phyloP scores from a whole-genome alignment of 2,888 invertebrate genomes.

The Acholoe squamosa region DNA sequence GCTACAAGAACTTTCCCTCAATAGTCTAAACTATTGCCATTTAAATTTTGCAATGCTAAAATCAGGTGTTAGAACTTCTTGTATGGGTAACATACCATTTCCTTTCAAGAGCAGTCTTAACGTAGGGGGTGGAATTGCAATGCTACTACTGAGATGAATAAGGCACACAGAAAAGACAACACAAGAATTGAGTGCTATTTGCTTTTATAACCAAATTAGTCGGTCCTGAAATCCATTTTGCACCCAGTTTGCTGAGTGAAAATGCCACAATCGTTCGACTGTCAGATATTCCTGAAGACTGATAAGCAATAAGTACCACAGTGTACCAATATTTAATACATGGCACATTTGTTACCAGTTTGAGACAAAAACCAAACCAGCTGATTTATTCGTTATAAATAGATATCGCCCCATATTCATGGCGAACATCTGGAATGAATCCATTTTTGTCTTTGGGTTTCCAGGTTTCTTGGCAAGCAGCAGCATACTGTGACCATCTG shows the following conservation, averaged over 20 bases:
- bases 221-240: slow-evolving; percentile 54
- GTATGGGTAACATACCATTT: too few species aligned
- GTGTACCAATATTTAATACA: neutral
- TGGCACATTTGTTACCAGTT: neutral
- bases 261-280: slow-evolving; percentile 29
- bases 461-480: neutral
- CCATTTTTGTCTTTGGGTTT: neutral
- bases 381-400: neutral
- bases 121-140: too few species aligned
- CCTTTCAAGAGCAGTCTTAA: too few species aligned
- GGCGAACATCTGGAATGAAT: neutral
- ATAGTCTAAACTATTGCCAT: too few species aligned
- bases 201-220: slow-evolving; percentile 56
- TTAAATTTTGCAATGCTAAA: too few species aligned
- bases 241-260: slow-evolving; percentile 49
- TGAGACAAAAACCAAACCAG: neutral
- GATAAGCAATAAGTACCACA: neutral
- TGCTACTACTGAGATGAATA: too few species aligned
- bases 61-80: too few species aligned
- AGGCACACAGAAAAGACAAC: neutral
- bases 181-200: slow-evolving; percentile 39
- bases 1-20: too few species aligned
- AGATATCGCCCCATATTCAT: neutral
- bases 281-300: neutral
- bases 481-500: neutral